A percentile compares a stretch with the other conserved stretches of the same genome.
Conservation (phyloP, 1,140 invertebrate genomes). For the Zaprionus ornatus region DNA sequence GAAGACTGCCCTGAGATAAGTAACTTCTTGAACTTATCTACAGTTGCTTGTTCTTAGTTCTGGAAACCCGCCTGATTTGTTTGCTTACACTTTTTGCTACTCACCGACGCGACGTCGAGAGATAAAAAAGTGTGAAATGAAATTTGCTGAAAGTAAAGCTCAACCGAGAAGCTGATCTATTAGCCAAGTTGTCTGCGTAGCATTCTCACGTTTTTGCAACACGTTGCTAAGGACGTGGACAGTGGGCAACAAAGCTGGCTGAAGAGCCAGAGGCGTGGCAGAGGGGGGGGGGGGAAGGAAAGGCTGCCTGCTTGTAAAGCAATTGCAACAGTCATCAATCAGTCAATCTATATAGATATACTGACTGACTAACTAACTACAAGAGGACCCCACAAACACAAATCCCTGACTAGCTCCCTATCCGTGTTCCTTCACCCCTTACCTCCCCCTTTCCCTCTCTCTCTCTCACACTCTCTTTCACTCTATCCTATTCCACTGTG, state of each 20-base stretch:
- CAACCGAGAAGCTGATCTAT: slow-evolving; percentile 24
- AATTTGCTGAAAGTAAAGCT: slow-evolving; percentile 16
- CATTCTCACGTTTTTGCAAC: slow-evolving; percentile 20
- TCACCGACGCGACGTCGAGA: background rate
- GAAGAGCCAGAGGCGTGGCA: background rate
- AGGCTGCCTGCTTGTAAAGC: background rate
- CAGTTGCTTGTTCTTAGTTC: background rate
- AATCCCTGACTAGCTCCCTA: background rate
- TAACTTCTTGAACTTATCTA: background rate
- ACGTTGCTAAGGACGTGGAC: background rate
- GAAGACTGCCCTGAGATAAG: background rate
- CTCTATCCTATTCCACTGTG: background rate
- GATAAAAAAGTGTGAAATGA: slow-evolving; percentile 9
- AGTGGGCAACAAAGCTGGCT: background rate
- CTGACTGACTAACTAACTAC: slow-evolving; percentile 1
- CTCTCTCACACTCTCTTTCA: background rate
- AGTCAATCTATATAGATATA: slow-evolving; percentile 36
- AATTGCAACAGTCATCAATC: slow-evolving; percentile 44
- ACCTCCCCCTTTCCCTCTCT: background rate
- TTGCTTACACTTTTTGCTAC: background rate
- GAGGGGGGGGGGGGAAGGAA: background rate
- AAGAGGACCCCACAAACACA: background rate
- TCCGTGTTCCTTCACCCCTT: background rate
- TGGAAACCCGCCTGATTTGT: background rate
- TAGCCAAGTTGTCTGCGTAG: slow-evolving; percentile 9